Conservation (phyloP, 1,140 invertebrate genomes). For the Thaumatotibia leucotreta region DNA sequence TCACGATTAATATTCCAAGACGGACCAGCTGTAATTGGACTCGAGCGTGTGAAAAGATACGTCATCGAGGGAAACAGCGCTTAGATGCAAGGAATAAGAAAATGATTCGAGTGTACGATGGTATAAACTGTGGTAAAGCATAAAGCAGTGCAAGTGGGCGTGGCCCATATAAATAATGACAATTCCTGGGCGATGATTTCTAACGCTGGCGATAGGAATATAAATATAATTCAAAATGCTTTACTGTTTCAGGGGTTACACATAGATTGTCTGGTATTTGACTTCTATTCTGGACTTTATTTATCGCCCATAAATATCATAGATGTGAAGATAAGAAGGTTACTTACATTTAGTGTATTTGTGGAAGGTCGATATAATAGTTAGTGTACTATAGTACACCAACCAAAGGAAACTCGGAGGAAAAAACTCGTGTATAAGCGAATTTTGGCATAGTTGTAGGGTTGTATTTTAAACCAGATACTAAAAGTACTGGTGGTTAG, state of each 20-base stretch:
- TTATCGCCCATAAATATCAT: not conserved
- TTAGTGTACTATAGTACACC: too few relatives aligned
- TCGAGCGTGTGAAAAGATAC: slow-evolving; percentile 51
- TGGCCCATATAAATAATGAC: not conserved
- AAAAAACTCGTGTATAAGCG: too few relatives aligned
- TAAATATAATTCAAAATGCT: not conserved
- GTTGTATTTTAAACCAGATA: too few relatives aligned
- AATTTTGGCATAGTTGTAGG: too few relatives aligned
- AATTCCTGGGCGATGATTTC: not conserved
- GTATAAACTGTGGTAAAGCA: not conserved
- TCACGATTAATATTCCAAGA: slow-evolving; percentile 42
- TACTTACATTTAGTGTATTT: too few relatives aligned
- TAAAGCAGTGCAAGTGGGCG: not conserved
- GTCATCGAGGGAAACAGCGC: slow-evolving; percentile 48
- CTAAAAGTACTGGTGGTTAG: too few relatives aligned
- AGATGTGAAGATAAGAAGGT: too few relatives aligned
- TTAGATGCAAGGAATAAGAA: slow-evolving; percentile 19
- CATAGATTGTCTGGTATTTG: not conserved
- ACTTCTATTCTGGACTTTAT: not conserved
- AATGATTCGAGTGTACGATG: slow-evolving; percentile 4
- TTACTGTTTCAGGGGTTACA: not conserved
- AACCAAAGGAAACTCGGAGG: too few relatives aligned
- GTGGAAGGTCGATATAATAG: too few relatives aligned
- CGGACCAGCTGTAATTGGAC: slow-evolving; percentile 15
- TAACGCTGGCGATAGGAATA: not conserved